Evolutionary conservation across 2,113 vertebrate genomes (phyloP), one percentile per base, ranked within the genome.

Genomic region (Sceloporus tristichus): DNA sequence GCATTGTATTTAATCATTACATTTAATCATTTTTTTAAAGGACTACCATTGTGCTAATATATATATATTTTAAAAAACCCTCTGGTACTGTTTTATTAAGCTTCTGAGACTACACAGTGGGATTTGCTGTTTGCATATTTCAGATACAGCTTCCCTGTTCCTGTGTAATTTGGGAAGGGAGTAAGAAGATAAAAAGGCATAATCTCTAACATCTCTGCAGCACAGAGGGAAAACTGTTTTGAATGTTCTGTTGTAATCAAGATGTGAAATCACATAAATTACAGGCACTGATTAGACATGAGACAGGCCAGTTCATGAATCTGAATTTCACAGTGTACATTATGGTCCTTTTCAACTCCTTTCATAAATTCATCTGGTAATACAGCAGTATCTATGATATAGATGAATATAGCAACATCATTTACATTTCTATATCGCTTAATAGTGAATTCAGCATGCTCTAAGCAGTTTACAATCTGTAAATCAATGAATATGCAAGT

Each of bases 11-110:
- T 4, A 62, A 42, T 25, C 40, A 82, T 27, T 16, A 68, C 38
- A 42, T 82, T 82, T 19, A 25, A 40, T 66, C 21, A 79, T 71
- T 18, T 87, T 88, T 85, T 74, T 56, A n/a, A 56, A 38, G 4
- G 1, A 19, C 1, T 85, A 65, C 21, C 48, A 56, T 8, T 83
- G 29, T 27, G 48, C 48, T 48, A 48, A 48, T 6, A 19, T 18
- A 9, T 54, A 34, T 34, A 34, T 34, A 34, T 34, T 34, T 34
- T 25, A 5, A 34, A 89, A 8, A 34, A 1, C 0, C 66, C 85
- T 79, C 85, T 79, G 13, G 59, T 21, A 23, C 4, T 82, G 34
- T 53, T 62, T 23, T 85, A 13, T 87, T 88, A 83, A 89, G 23
- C 25, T 81, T 62, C 48, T 68, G 79, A 85, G 29, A 89, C 84